Conservation (phyloP, 1,140 invertebrate genomes). For the Cheumatopsyche charites region DNA sequence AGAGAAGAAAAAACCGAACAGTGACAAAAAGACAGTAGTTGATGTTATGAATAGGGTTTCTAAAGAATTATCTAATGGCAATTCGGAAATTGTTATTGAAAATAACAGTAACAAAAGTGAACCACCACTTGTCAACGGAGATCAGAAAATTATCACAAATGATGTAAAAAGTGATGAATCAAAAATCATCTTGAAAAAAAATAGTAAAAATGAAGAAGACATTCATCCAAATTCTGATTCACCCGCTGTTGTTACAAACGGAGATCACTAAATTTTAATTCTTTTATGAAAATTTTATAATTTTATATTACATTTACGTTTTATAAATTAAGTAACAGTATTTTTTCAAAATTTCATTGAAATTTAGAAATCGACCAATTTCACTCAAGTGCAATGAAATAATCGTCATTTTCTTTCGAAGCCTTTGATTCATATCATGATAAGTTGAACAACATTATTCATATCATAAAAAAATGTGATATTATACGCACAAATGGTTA, state of each 20-base stretch:
- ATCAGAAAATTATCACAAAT: neutral
- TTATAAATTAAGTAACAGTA: no score
- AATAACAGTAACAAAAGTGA: neutral
- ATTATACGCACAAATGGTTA: no score
- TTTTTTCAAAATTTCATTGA: no score
- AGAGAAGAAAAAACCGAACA: neutral
- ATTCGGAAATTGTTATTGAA: neutral
- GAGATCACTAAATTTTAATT: neutral
- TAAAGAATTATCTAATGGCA: neutral
- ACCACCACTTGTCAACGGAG: neutral
- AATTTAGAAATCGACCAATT: no score
- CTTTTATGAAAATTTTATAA: no score
- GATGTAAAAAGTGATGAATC: neutral
- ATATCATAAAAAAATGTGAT: no score
- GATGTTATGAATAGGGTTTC: neutral
- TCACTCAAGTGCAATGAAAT: no score
- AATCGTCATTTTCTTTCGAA: neutral
- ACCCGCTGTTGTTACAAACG: neutral
- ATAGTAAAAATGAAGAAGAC: neutral
- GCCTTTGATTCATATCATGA: neutral
- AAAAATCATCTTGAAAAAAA: neutral
- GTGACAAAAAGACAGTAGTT: slow-evolving; percentile 21
- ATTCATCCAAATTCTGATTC: neutral
- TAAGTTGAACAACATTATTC: no score
- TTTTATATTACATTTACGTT: no score